phyloP scores from a whole-genome alignment of 2,113 vertebrate species.

The Elgaria multicarinata region DNA sequence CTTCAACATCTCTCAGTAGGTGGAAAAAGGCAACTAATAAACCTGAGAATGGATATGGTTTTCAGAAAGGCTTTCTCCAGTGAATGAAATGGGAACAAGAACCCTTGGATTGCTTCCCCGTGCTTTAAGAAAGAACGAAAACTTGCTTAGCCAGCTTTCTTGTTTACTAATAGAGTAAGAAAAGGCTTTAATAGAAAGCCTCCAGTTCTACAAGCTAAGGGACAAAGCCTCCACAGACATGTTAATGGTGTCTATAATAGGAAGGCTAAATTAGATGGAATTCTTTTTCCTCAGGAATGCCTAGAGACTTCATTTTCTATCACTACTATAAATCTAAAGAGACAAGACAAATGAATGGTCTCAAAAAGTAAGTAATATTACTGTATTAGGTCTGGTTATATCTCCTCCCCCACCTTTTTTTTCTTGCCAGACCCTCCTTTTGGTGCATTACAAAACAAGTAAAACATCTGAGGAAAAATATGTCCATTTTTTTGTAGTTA shows the following conservation, averaged over 20 bases:
- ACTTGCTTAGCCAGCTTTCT: conserved; percentile 8
- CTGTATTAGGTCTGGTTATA: not conserved
- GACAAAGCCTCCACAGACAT: conserved; percentile 2
- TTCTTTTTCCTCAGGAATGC: conserved; percentile 2
- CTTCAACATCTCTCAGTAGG: conserved; percentile 52
- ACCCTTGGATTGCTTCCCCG: not conserved
- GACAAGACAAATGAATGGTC: conserved; percentile 8
- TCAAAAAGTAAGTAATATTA: conserved; percentile 3
- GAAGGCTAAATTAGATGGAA: conserved; percentile 5
- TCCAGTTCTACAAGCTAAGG: conserved; percentile 1
- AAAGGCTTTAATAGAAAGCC: conserved; percentile 14
- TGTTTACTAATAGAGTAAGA: not conserved
- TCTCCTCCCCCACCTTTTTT: not conserved
- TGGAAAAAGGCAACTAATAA: conserved; percentile 48
- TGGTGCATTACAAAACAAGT: not conserved
- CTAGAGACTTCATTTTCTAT: conserved; percentile 9
- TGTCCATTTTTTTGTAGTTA: not conserved
- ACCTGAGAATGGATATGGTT: not conserved
- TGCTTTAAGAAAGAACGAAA: conserved; percentile 4
- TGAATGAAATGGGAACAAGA: conserved; percentile 11
- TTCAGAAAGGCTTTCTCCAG: not conserved
- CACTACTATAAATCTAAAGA: conserved; percentile 22
- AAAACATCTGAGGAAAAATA: not conserved
- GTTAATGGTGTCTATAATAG: conserved; percentile 7
- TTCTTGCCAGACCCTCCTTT: not conserved